These are phyloP conservation scores for Trachelus iudaicus DNA, from an alignment of 2,888 invertebrate species.

Conservation along the genomic window DNA sequence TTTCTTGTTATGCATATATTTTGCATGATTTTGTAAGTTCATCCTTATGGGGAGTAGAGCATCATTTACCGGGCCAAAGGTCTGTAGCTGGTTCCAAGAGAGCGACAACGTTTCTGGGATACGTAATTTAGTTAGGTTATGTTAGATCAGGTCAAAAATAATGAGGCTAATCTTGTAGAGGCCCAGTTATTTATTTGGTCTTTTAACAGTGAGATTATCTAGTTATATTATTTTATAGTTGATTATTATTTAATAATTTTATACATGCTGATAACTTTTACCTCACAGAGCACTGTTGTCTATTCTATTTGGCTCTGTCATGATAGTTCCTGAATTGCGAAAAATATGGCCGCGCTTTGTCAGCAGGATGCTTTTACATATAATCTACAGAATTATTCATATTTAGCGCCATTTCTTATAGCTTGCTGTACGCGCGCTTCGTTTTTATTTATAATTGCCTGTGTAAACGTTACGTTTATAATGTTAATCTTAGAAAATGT, in stretches of 20 bases:
- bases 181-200: neutral
- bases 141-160: neutral
- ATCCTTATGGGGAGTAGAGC: conserved; percentile 48
- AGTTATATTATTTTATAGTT: neutral
- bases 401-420: too few relatives aligned
- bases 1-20: too few relatives aligned
- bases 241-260: neutral
- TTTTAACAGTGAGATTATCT: neutral
- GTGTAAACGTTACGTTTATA: neutral
- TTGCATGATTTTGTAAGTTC: conserved; percentile 41
- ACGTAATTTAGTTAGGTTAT: neutral
- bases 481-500: neutral
- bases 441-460: too few relatives aligned
- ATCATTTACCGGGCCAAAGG: conserved; percentile 48
- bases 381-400: too few relatives aligned
- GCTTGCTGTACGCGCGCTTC: too few relatives aligned
- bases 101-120: neutral
- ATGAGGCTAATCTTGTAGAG: neutral
- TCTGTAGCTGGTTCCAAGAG: neutral
- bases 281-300: neutral
- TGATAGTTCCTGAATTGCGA: neutral
- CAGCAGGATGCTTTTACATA: too few relatives aligned
- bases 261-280: neutral
- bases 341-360: too few relatives aligned
- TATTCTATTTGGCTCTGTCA: neutral